Base-by-base conservation (phyloP, 2,113 vertebrate genomes). In the Pollimyrus isidori region DNA sequence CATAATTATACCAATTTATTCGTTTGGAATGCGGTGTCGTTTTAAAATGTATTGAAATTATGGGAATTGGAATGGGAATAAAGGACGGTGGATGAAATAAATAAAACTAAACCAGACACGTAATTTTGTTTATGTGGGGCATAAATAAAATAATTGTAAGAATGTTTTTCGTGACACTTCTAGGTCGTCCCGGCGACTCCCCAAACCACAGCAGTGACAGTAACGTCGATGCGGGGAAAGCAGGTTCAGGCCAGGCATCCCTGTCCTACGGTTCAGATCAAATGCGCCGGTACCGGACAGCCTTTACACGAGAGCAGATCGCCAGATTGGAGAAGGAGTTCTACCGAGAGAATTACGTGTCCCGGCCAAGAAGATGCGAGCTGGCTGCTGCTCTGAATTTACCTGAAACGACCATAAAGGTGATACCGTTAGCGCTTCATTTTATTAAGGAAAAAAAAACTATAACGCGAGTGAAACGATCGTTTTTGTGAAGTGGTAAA, bases 341-440 rank as follows among this genome's bases (percentile, higher is more conserved):
- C 94, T 99, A 99, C 94, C 94, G 98, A 91, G 98, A 99, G 92
- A 99, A 99, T 93, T 99, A 99, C 84, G 98, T 99, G 52, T 99
- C 98, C 84, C 97, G 98, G 92, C 98, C 98, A 21, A 95, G 98
- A 90, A 96, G 98, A 92, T 99, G 98, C 83, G 98, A 99, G 86
- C 95, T 99, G 92, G 98, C 98, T 0, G 98, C 98, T 26, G 97
- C 98, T 56, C 93, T 99, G 42, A 99, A 99, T 94, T 95, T 99
- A 73, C 98, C 98, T 7, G 98, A 99, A 95, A 99, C 98, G 87
- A 99, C 98, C 88, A 99, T 99, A 93, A 99, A 99, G 97, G 98
- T 99, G 89, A 91, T 52, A 4, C 42, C 26, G 82, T 50, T 73
- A 30, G 21, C 48, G 52, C 50, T 10, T 7, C 13, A 19, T 42